A percentile compares a stretch with the other conserved stretches of the same genome.
Evolutionary conservation across 2,113 vertebrate species (phyloP).

Genomic region (Okapia johnstoni): DNA sequence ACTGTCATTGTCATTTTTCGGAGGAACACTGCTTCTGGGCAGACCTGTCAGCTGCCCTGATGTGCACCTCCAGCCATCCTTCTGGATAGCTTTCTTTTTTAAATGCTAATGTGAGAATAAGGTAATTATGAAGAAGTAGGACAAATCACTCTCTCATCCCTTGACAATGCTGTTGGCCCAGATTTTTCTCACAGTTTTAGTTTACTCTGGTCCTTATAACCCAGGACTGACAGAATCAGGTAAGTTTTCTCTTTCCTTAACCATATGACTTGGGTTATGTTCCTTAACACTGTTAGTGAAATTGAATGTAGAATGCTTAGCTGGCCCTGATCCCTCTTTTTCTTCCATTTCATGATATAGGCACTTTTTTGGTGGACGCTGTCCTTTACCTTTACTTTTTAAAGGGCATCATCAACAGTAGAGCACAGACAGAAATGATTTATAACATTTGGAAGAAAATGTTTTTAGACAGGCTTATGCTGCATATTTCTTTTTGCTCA

Average conservation of each 20-base stretch:
- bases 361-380: not conserved
- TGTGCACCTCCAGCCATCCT: not conserved
- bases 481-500: not conserved
- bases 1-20: not conserved
- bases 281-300: not conserved
- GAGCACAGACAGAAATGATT: not conserved
- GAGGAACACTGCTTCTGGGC: not conserved
- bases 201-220: not conserved
- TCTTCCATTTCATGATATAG: not conserved
- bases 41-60: not conserved
- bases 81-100: not conserved
- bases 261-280: not conserved
- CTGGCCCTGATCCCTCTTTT: not conserved
- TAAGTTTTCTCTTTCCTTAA: not conserved
- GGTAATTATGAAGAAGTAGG: slow-evolving; percentile 20
- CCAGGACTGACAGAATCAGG: not conserved
- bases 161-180: not conserved
- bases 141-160: slow-evolving; percentile 10
- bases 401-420: not conserved
- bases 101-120: slow-evolving; percentile 5
- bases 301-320: not conserved
- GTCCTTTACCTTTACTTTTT: slow-evolving; percentile 16
- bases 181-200: not conserved
- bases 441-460: slow-evolving; percentile 13
- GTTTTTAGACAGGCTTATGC: not conserved